Conservation (phyloP, 2,113 vertebrate species). For the Athene cunicularia region DNA sequence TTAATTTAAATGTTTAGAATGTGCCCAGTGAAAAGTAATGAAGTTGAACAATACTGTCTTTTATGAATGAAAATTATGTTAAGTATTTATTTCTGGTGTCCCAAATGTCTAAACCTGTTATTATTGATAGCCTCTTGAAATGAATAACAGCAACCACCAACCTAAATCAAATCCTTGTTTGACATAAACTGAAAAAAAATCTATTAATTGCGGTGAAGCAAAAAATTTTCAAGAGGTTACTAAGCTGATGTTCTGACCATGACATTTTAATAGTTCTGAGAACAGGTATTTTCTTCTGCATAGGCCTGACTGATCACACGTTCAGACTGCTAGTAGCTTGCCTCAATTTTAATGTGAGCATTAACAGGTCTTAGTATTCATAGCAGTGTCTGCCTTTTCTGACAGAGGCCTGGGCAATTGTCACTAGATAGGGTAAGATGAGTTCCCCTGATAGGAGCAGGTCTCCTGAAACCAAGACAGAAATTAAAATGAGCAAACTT, state of each 20-base stretch:
- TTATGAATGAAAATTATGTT: neutral
- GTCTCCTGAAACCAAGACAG: neutral
- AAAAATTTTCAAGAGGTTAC: neutral
- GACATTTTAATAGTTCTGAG: neutral
- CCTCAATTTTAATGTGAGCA: neutral
- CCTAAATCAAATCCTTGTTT: neutral
- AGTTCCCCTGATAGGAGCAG: neutral
- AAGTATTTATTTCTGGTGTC: neutral
- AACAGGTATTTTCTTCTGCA: neutral
- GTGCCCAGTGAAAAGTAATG: neutral
- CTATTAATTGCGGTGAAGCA: neutral
- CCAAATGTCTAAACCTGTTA: neutral
- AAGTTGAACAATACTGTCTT: neutral
- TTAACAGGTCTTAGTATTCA: neutral
- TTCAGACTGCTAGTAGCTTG: neutral
- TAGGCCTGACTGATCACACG: neutral
- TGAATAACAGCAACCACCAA: neutral
- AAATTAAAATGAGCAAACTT: neutral
- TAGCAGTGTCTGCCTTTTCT: neutral
- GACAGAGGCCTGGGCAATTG: neutral
- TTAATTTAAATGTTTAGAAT: neutral
- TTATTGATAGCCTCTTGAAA: neutral
- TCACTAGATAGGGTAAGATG: neutral
- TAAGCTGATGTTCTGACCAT: neutral
- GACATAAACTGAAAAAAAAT: neutral